phyloP scores from a whole-genome alignment of 2,113 vertebrate genomes.

The Atherinomorus stipes region DNA sequence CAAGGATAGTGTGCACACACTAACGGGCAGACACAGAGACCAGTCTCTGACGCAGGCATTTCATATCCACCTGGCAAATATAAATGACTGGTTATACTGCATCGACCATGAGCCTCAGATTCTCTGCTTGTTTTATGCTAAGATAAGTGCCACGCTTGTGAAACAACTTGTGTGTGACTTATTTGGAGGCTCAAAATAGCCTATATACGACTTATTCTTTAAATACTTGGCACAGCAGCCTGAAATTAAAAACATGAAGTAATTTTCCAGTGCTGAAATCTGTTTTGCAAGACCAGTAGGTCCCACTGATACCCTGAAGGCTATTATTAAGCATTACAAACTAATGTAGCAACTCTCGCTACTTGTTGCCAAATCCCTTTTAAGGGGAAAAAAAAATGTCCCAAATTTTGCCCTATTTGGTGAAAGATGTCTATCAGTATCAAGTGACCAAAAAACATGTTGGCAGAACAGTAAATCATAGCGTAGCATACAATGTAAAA shows the following conservation, averaged over 20 bases:
- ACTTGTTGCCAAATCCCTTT: constrained; percentile 63
- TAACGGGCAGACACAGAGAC: constrained; percentile 72
- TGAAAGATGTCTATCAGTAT: constrained; percentile 44
- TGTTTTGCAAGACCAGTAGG: constrained; percentile 21
- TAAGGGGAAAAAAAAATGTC: constrained; percentile 59
- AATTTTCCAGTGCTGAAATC: constrained; percentile 47
- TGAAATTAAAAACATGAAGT: constrained; percentile 27
- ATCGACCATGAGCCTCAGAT: constrained; percentile 43
- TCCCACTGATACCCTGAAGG: constrained; percentile 46
- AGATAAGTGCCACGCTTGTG: constrained; percentile 24
- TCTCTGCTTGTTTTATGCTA: constrained; percentile 44
- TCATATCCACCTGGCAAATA: constrained; percentile 80
- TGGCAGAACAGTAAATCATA: constrained; percentile 9
- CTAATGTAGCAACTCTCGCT: constrained; percentile 45
- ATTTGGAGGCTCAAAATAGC: constrained; percentile 20
- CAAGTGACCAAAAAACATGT: constrained; percentile 29
- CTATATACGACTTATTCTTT: background rate
- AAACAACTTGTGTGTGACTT: constrained; percentile 28
- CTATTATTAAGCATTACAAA: constrained; percentile 63
- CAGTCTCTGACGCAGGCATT: constrained; percentile 80
- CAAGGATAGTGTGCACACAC: constrained; percentile 77
- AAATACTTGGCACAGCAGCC: constrained; percentile 11
- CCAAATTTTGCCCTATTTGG: constrained; percentile 66
- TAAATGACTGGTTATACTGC: constrained; percentile 66
- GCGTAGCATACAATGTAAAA: background rate